Percentiles rank a stretch among this genome's conserved stretches.
phyloP scores from a whole-genome alignment of 2,113 vertebrate genomes.

The Ciconia stormi region DNA sequence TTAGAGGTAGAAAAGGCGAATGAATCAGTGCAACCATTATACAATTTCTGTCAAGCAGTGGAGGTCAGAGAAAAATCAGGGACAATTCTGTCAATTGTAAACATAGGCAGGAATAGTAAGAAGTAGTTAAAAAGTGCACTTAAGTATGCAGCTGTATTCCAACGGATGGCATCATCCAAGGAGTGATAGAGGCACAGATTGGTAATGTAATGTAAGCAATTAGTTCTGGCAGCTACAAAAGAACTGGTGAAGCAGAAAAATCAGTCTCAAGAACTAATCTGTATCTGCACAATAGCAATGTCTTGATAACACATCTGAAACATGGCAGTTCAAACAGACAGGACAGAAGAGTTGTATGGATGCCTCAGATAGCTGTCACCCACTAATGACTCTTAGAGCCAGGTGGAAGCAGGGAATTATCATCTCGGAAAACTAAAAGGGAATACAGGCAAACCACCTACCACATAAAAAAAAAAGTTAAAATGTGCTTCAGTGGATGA shows the following conservation, averaged over 20 bases:
- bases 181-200: slow-evolving; percentile 45
- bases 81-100: neutral
- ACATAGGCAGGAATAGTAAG: neutral
- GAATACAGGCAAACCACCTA: neutral
- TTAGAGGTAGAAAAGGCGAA: neutral
- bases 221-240: slow-evolving; percentile 68
- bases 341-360: slow-evolving; percentile 44
- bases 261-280: slow-evolving; percentile 61
- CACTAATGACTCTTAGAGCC: slow-evolving; percentile 34
- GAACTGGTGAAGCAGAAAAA: slow-evolving; percentile 63
- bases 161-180: slow-evolving; percentile 34
- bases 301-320: slow-evolving; percentile 59
- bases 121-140: slow-evolving; percentile 21
- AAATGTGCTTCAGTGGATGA: neutral
- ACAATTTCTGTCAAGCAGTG: neutral
- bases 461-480: neutral
- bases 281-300: slow-evolving; percentile 53
- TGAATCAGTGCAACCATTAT: neutral
- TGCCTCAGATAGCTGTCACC: slow-evolving; percentile 54
- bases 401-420: slow-evolving; percentile 49
- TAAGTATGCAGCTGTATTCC: slow-evolving; percentile 60
- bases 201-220: slow-evolving; percentile 65
- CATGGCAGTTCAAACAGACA: slow-evolving; percentile 52
- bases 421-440: neutral
- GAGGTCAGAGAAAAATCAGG: neutral